Evolutionary conservation across 1,140 invertebrate genomes (phyloP).

Genomic region (Pseudachorutes palmiensis): DNA sequence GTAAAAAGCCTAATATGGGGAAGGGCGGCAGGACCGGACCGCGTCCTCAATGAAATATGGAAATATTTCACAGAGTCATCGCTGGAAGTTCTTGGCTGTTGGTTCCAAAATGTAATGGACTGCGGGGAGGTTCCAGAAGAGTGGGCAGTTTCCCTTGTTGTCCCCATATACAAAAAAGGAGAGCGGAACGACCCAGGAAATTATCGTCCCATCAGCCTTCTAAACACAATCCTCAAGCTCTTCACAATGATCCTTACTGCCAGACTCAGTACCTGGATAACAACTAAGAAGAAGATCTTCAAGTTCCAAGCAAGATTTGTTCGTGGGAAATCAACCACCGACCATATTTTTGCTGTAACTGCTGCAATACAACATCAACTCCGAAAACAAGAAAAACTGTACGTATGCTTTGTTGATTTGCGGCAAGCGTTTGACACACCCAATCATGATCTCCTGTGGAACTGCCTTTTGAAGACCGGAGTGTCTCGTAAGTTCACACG

Average conservation of each 20-base stretch:
- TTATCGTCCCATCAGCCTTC: constrained; percentile 20
- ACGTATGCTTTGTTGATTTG: constrained; percentile 35
- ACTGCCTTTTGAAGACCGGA: constrained; percentile 34
- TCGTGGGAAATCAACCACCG: constrained; percentile 19
- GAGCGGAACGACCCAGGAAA: background rate
- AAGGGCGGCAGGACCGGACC: constrained; percentile 15
- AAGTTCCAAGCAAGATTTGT: constrained; percentile 33
- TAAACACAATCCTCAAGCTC: constrained; percentile 31
- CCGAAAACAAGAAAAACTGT: constrained; percentile 22
- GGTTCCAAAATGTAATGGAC: background rate
- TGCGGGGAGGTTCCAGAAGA: background rate
- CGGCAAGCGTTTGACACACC: constrained; percentile 37
- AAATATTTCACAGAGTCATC: background rate
- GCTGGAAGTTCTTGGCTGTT: background rate
- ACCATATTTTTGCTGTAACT: constrained; percentile 30
- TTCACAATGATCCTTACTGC: constrained; percentile 29
- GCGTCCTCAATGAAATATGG: constrained; percentile 26
- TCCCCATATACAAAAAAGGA: constrained; percentile 23
- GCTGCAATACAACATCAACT: constrained; percentile 24
- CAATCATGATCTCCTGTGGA: constrained; percentile 30
- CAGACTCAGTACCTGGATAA: constrained; percentile 32
- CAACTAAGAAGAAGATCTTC: constrained; percentile 24
- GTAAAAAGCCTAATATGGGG: constrained; percentile 10
- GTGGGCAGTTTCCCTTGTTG: constrained; percentile 12
- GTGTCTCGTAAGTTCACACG: constrained; percentile 36